Evolutionary conservation across 1,140 invertebrate genomes (phyloP).

Genomic region (Drosophila nasuta): DNA sequence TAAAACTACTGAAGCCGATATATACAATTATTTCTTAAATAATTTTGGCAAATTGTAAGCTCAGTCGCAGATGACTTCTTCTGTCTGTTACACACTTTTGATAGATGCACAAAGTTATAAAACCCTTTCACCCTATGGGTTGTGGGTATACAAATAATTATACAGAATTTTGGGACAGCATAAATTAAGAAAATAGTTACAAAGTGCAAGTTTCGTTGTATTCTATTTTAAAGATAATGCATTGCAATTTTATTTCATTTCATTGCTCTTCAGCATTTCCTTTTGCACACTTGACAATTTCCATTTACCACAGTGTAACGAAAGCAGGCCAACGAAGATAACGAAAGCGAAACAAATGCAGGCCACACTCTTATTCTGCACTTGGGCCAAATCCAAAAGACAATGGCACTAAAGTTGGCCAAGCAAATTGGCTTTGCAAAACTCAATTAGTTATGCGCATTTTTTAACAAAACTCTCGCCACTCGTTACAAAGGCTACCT

Average conservation of each 20-base stretch:
- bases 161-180: too few species aligned
- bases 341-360: conserved; percentile 15
- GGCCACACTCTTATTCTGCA: not conserved
- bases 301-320: not conserved
- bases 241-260: not conserved
- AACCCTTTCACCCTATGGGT: too few species aligned
- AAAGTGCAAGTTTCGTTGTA: not conserved
- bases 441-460: conserved; percentile 46
- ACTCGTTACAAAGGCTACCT: not conserved
- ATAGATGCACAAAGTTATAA: too few species aligned
- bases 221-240: not conserved
- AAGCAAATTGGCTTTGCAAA: conserved; percentile 39
- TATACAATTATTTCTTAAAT: too few species aligned
- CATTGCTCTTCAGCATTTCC: not conserved
- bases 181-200: too few species aligned
- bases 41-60: too few species aligned
- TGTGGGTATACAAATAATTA: too few species aligned
- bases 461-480: conserved; percentile 27
- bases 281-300: conserved; percentile 3
- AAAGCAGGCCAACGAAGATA: conserved; percentile 9
- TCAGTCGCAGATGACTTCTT: too few species aligned
- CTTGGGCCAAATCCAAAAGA: conserved; percentile 8
- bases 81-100: too few species aligned
- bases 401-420: conserved; percentile 39
- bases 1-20: too few species aligned